Conservation (phyloP, 2,113 vertebrate genomes). For the Carassius carassius region DNA sequence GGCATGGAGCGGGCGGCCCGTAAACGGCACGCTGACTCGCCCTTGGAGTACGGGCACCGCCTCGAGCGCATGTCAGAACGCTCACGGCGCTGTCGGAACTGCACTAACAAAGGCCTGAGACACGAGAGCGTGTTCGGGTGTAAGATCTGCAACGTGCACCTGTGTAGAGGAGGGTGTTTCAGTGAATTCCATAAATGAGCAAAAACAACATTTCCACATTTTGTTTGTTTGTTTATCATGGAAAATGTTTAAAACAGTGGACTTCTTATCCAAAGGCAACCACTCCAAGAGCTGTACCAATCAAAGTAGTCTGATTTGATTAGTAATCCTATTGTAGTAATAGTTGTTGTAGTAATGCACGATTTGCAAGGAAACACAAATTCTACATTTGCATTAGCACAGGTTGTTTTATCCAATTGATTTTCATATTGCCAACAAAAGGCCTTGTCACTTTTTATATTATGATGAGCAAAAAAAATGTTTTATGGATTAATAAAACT, state of each 20-base stretch:
- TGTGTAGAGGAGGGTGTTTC: slow-evolving; percentile 82
- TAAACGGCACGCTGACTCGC: slow-evolving; percentile 80
- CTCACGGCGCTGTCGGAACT: slow-evolving; percentile 80
- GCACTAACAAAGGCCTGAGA: slow-evolving; percentile 80
- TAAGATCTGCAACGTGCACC: slow-evolving; percentile 83
- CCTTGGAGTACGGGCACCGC: slow-evolving; percentile 81
- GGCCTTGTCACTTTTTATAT: slow-evolving; percentile 71
- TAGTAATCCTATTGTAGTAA: slow-evolving; percentile 68
- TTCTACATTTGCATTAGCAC: slow-evolving; percentile 74
- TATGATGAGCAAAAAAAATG: slow-evolving; percentile 61
- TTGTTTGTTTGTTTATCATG: slow-evolving; percentile 29
- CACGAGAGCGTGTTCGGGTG: slow-evolving; percentile 82
- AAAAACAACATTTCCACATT: background rate
- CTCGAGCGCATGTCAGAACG: slow-evolving; percentile 83
- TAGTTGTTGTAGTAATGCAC: slow-evolving; percentile 78
- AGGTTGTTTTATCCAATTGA: slow-evolving; percentile 76
- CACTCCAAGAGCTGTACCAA: slow-evolving; percentile 75
- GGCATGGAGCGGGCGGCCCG: slow-evolving; percentile 80
- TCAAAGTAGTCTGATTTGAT: slow-evolving; percentile 72
- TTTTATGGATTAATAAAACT: slow-evolving; percentile 66
- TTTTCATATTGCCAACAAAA: slow-evolving; percentile 74
- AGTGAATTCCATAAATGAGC: slow-evolving; percentile 83
- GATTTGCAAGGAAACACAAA: slow-evolving; percentile 70
- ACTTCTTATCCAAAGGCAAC: slow-evolving; percentile 74
- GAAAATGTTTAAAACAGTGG: slow-evolving; percentile 43